Percentiles rank a stretch among this genome's conserved stretches.
phyloP scores from a whole-genome alignment of 92 coral and sea anemone species.

The Porites evermanni region DNA sequence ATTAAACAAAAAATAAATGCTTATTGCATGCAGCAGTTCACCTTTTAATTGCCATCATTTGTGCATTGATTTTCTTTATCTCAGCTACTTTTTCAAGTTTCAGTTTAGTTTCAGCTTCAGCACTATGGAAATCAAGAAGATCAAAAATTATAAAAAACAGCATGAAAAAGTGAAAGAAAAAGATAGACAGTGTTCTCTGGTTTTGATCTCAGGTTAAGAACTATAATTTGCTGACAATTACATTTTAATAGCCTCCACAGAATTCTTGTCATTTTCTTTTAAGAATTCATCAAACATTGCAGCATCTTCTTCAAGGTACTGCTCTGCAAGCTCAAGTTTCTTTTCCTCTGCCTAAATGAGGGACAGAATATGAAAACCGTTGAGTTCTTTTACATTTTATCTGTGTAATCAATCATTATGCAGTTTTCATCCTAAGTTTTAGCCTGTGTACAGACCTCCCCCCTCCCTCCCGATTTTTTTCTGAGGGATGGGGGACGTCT shows the following conservation, averaged over 20 bases:
- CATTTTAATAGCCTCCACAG: slow-evolving; percentile 98
- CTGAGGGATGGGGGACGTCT: no score
- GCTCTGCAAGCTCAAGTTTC: slow-evolving; percentile 97
- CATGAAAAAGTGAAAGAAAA: not conserved
- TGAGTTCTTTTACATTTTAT: no score
- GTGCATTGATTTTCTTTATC: slow-evolving; percentile 98
- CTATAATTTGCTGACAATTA: slow-evolving; percentile 35
- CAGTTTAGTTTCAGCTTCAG: slow-evolving; percentile 99
- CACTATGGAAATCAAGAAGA: slow-evolving; percentile 55
- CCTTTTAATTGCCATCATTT: slow-evolving; percentile 99
- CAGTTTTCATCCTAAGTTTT: no score
- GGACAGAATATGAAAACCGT: not conserved
- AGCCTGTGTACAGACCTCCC: no score
- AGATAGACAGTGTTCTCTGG: not conserved
- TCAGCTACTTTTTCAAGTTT: slow-evolving; percentile 97
- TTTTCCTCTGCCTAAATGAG: slow-evolving; percentile 90
- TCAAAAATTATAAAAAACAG: no score
- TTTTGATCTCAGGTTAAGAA: not conserved
- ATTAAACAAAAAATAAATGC: not conserved
- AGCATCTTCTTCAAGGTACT: slow-evolving; percentile 99
- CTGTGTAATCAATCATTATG: no score
- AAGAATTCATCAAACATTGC: slow-evolving; percentile 99
- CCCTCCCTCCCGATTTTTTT: no score
- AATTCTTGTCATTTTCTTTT: slow-evolving; percentile 98
- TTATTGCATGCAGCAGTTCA: not conserved